These are phyloP conservation scores for Colinus virginianus DNA, from an alignment of 2,113 vertebrate genomes.

Conservation along the genomic window DNA sequence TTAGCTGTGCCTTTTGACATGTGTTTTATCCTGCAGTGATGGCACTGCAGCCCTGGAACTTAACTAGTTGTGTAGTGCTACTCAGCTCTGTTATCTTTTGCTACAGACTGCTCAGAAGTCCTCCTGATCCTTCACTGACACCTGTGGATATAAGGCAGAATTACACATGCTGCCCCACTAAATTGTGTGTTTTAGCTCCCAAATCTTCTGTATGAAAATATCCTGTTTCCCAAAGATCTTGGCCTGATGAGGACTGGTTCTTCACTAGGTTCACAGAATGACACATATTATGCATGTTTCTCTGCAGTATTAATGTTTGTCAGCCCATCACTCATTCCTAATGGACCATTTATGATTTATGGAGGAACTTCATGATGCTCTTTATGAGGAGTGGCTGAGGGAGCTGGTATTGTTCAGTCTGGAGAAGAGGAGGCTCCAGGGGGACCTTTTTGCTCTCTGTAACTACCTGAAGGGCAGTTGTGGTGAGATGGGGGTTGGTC, in stretches of 20 bases:
- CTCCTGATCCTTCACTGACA: constrained; percentile 46
- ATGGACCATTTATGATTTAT: not conserved
- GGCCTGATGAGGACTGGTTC: not conserved
- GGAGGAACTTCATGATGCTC: too few species aligned
- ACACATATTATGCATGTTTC: fast-evolving
- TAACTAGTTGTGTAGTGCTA: fast-evolving
- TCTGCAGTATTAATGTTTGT: fast-evolving
- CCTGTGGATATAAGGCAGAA: constrained; percentile 32
- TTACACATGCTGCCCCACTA: not conserved
- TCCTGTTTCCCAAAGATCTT: not conserved
- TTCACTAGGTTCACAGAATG: not conserved
- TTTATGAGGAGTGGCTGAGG: too few species aligned
- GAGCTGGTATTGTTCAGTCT: too few species aligned
- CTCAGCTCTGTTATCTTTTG: fast-evolving
- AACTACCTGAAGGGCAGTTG: too few species aligned
- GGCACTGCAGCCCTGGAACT: not conserved
- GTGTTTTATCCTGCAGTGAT: not conserved
- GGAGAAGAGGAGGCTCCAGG: too few species aligned
- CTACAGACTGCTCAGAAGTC: not conserved
- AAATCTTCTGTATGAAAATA: not conserved
- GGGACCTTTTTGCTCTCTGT: too few species aligned
- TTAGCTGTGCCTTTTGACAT: fast-evolving
- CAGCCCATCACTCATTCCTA: not conserved
- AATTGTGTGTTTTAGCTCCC: not conserved
- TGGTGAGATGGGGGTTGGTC: too few species aligned